These are phyloP conservation scores for Micrasema longulum DNA, from an alignment of 1,140 invertebrate genomes.

Conservation along the genomic window DNA sequence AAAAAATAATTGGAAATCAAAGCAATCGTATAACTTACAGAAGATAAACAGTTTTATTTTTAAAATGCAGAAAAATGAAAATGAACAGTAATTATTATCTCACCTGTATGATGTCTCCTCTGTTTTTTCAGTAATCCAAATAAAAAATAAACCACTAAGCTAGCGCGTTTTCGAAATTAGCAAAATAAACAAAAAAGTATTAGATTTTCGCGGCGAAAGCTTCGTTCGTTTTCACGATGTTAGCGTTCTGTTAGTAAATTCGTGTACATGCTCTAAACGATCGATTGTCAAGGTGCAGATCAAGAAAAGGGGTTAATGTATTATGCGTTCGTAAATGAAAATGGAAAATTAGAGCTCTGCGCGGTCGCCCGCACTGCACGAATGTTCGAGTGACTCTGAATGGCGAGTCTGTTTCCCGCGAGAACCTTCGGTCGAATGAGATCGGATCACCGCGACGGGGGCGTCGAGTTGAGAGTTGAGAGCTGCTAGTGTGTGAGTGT, in stretches of 20 bases:
- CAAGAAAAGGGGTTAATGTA: neutral
- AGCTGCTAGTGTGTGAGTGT: neutral
- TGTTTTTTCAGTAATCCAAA: slow-evolving; percentile 19
- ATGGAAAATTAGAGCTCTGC: slow-evolving; percentile 35
- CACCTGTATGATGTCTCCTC: slow-evolving; percentile 9
- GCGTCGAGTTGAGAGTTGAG: slow-evolving; percentile 12
- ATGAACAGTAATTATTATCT: neutral
- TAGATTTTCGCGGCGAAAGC: slow-evolving; percentile 21
- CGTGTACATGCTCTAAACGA: slow-evolving; percentile 5
- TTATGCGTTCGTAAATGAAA: slow-evolving; percentile 29
- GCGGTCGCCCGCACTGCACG: slow-evolving; percentile 43
- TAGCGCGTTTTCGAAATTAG: slow-evolving; percentile 11
- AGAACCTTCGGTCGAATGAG: slow-evolving; percentile 50
- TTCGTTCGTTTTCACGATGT: slow-evolving; percentile 30
- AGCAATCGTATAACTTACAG: too few species aligned
- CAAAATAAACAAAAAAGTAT: slow-evolving; percentile 19
- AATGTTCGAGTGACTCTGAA: slow-evolving; percentile 40
- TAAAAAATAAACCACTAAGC: slow-evolving; percentile 18
- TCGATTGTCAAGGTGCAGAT: neutral
- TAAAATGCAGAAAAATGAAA: too few species aligned
- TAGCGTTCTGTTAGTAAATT: slow-evolving; percentile 13
- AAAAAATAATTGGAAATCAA: too few species aligned
- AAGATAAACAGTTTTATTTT: too few species aligned
- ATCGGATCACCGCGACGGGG: slow-evolving; percentile 6
- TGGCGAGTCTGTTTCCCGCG: slow-evolving; percentile 24